phyloP scores from a whole-genome alignment of 2,797 vertebrate species.

The Pterois miles region DNA sequence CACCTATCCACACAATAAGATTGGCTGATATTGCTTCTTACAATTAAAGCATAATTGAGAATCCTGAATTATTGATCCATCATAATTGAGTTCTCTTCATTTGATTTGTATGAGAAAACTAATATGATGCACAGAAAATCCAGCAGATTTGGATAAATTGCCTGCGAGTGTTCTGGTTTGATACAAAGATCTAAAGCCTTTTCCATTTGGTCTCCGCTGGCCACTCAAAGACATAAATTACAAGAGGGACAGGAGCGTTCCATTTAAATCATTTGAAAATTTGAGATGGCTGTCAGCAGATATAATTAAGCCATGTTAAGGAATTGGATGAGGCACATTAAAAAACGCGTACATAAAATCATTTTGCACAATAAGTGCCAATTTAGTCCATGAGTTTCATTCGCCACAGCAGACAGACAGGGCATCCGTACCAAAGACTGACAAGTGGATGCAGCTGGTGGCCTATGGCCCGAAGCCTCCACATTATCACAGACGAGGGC shows the following conservation, averaged over 20 bases:
- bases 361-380: slow-evolving; percentile 75
- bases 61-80: slow-evolving; percentile 82
- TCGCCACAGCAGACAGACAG: slow-evolving; percentile 76
- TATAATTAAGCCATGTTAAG: slow-evolving; percentile 73
- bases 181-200: slow-evolving; percentile 50
- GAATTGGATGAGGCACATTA: slow-evolving; percentile 76
- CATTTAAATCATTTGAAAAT: slow-evolving; percentile 58
- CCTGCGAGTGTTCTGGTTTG: slow-evolving; percentile 46
- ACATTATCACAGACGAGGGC: slow-evolving; percentile 82
- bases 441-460: slow-evolving; percentile 88
- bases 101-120: slow-evolving; percentile 74
- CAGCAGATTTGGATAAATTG: slow-evolving; percentile 70
- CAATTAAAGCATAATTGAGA: slow-evolving; percentile 82
- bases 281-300: slow-evolving; percentile 66
- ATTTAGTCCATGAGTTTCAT: slow-evolving; percentile 75
- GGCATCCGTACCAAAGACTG: slow-evolving; percentile 81
- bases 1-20: slow-evolving; percentile 77
- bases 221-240: slow-evolving; percentile 55
- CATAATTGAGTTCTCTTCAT: slow-evolving; percentile 78
- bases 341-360: slow-evolving; percentile 74
- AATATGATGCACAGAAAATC: slow-evolving; percentile 70
- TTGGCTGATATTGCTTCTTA: slow-evolving; percentile 78
- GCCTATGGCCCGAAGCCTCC: slow-evolving; percentile 81
- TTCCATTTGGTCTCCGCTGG: slow-evolving; percentile 53
- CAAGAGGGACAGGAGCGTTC: slow-evolving; percentile 54